Evolutionary conservation across 2,113 vertebrate species (phyloP), one percentile per base, ranked within the genome.

Genomic region (Anser cygnoides): DNA sequence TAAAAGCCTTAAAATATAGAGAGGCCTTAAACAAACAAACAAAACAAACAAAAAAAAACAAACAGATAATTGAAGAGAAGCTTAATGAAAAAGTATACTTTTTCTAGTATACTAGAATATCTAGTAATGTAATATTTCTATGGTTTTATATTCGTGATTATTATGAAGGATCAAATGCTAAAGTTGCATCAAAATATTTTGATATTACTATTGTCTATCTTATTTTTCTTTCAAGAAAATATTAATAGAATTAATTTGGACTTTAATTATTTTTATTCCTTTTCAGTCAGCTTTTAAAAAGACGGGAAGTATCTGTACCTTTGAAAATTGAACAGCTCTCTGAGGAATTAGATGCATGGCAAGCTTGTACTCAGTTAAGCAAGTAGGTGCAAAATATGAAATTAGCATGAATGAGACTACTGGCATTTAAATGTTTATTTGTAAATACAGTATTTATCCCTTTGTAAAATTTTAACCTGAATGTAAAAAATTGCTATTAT

Each of bases 201-300:
- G 23, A 39, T 37, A 29, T 62, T 62, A 37, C 28, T 70, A 26
- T 11, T 37, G 6, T 57, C 28, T 59, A 1, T 28, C 26, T 63
- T 49, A 9, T 4, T 82, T 81, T 70, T 17, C 21, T 79, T 88
- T 75, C 66, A 68, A 55, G 58, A 70, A 91, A 80, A n/a, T 54
- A 65, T 12, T 62, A 2, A 44, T 61, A 63, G 68, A 67, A 54
- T 62, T 33, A 28, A 66, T 87, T 96, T 92, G 23, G 29, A n/a
- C 35, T 67, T 87, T 44, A 84, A 90, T 94, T 91, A 84, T 29
- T 87, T 96, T 55, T 49, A 35, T 88, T 86, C 17, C 59, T 80
- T 98, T 97, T 87, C 96, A 99, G 99, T 94, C 99, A 99, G 98
- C 98, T 99, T 95, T 94, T 99, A 96, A 99, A 99, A 97, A 98